A percentile compares a stretch with the other conserved stretches of the same genome.
These are phyloP conservation scores for Percina caprodes DNA, from an alignment of 2,113 vertebrate genomes.

Conservation along the genomic window DNA sequence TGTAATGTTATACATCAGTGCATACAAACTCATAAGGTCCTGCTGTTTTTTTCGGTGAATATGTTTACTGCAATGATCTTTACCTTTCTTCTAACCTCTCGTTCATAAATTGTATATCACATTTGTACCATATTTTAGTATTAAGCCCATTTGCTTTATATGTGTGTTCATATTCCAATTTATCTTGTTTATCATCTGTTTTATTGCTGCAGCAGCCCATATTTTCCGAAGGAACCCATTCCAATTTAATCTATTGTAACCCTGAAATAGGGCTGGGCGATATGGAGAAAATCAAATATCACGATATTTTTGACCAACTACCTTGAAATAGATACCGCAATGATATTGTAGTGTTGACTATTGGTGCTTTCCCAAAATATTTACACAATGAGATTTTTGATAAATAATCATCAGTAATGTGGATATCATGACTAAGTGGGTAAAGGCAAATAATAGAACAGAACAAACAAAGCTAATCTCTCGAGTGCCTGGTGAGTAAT, in stretches of 20 bases:
- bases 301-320: too few relatives aligned
- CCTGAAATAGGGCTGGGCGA: neutral
- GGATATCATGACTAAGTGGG: too few relatives aligned
- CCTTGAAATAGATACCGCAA: too few relatives aligned
- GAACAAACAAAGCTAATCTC: conserved; percentile 18
- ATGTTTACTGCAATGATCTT: neutral
- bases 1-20: neutral
- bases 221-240: neutral
- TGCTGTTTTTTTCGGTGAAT: neutral
- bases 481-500: conserved; percentile 16
- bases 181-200: neutral
- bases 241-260: neutral
- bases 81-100: neutral
- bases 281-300: too few relatives aligned
- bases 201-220: neutral
- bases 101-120: neutral
- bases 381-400: too few relatives aligned
- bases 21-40: neutral
- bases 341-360: too few relatives aligned
- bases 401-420: too few relatives aligned
- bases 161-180: neutral
- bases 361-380: too few relatives aligned
- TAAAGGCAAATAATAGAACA: too few relatives aligned
- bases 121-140: neutral
- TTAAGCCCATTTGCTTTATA: neutral